These are phyloP conservation scores for Aquatica leii DNA, from an alignment of 2,888 invertebrate genomes.

Conservation along the genomic window DNA sequence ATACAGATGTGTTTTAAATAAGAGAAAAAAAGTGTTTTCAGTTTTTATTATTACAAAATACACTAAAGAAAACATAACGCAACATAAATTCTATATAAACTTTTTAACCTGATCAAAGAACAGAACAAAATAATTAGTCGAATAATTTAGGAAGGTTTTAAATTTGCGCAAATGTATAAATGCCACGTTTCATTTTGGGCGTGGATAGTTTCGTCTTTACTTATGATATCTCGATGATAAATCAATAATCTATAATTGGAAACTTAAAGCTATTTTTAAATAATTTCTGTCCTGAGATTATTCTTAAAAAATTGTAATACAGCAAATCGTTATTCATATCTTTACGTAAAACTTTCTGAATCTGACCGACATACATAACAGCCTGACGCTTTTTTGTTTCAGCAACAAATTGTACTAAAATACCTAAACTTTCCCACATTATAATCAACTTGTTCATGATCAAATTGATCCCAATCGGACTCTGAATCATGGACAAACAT, in stretches of 20 bases:
- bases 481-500: constrained; percentile 16
- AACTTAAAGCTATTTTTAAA: constrained; percentile 11
- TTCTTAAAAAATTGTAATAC: constrained; percentile 13
- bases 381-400: constrained; percentile 13
- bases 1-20: constrained; percentile 10
- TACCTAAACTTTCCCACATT: constrained; percentile 11
- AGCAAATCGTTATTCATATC: constrained; percentile 4
- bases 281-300: not conserved
- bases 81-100: not conserved
- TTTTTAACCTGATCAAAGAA: constrained; percentile 4
- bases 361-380: constrained; percentile 10
- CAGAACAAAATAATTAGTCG: constrained; percentile 10
- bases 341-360: constrained; percentile 12
- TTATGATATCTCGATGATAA: constrained; percentile 9
- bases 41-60: constrained; percentile 11
- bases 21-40: constrained; percentile 14
- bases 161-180: constrained; percentile 6
- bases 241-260: constrained; percentile 9
- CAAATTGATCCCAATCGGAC: constrained; percentile 11
- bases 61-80: constrained; percentile 4
- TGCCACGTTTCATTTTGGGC: constrained; percentile 1
- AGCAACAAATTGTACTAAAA: constrained; percentile 11
- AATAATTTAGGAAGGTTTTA: constrained; percentile 11
- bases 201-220: constrained; percentile 9
- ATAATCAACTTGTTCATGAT: constrained; percentile 7